Conservation (phyloP, 2,113 vertebrate species). For the Ornithorhynchus anatinus region DNA sequence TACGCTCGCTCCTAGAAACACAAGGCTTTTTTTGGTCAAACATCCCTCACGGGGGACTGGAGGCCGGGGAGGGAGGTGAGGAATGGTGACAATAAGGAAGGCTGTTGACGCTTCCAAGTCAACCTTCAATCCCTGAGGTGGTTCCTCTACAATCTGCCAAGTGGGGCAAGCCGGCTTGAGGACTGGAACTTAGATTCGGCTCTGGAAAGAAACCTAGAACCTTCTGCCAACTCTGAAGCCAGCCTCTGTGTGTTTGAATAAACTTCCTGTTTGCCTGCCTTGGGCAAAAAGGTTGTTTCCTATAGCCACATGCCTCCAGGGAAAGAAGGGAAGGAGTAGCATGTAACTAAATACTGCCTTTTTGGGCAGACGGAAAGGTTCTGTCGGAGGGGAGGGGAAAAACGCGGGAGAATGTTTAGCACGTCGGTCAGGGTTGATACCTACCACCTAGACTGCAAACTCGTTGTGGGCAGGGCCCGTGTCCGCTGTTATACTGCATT, state of each 20-base stretch:
- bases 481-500: no score
- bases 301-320: constrained; percentile 45
- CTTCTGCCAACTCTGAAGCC: constrained; percentile 36
- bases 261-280: constrained; percentile 54
- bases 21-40: neutral
- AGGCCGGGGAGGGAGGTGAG: no score
- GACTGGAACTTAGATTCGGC: constrained; percentile 10
- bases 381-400: neutral
- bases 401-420: neutral
- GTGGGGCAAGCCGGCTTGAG: constrained; percentile 14
- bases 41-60: no score
- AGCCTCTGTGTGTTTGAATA: constrained; percentile 39
- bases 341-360: constrained; percentile 40
- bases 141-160: constrained; percentile 6
- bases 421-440: no score
- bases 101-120: no score
- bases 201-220: constrained; percentile 16
- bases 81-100: no score
- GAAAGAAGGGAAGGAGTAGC: constrained; percentile 27
- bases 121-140: no score
- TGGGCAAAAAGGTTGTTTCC: constrained; percentile 23
- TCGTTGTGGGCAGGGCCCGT: no score
- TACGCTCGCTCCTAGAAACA: neutral
- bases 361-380: constrained; percentile 6
- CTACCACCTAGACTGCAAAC: neutral